Evolutionary conservation across 1,140 invertebrate genomes (phyloP).

Genomic region (Trachelipus rathkii): DNA sequence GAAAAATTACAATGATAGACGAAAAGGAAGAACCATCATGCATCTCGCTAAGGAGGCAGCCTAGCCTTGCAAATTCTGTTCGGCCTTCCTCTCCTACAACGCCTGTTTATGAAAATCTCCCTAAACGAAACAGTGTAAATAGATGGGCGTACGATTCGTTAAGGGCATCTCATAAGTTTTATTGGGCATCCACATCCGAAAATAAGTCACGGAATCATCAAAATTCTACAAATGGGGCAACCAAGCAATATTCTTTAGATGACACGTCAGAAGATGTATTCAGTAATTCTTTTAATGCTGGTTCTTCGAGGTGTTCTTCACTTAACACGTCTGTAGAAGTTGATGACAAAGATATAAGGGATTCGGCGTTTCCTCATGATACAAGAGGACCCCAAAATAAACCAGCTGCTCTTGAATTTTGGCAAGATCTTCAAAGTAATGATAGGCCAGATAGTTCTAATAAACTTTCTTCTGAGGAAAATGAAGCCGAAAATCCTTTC

Average conservation of each 20-base stretch:
- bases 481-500: conserved; percentile 36
- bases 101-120: conserved; percentile 44
- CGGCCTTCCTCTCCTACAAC: conserved; percentile 23
- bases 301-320: conserved; percentile 31
- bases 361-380: neutral
- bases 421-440: conserved; percentile 40
- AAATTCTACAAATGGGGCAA: neutral
- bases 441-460: neutral
- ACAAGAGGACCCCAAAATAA: neutral
- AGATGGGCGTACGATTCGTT: conserved; percentile 44
- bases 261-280: conserved; percentile 32
- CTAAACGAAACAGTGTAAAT: conserved; percentile 25
- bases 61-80: conserved; percentile 30
- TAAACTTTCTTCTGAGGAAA: conserved; percentile 1
- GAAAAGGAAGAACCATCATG: neutral
- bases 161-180: conserved; percentile 42
- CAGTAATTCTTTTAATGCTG: conserved; percentile 27
- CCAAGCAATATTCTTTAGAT: conserved; percentile 18
- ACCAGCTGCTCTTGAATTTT: conserved; percentile 47
- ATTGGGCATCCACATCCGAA: conserved; percentile 21
- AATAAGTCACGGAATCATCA: neutral
- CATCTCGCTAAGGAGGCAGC: conserved; percentile 25
- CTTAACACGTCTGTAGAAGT: conserved; percentile 41
- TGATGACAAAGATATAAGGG: conserved; percentile 27
- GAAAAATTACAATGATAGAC: conserved; percentile 25